Base-by-base conservation (phyloP, 2,113 vertebrate genomes). In the Hyla sarda region DNA sequence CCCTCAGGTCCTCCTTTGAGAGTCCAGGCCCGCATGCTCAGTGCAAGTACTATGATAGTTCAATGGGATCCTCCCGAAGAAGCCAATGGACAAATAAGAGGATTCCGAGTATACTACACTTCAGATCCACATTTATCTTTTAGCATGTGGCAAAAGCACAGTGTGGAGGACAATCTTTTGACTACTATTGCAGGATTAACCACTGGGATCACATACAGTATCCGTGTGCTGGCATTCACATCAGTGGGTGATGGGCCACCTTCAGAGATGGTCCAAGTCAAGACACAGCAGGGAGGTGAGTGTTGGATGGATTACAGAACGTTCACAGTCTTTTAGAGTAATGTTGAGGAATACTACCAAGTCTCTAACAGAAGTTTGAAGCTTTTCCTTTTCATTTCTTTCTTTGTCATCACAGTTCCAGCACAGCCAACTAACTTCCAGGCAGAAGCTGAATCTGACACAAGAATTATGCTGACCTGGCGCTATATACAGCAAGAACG, bases 31-130 rank as follows among this genome's bases (percentile, higher is more conserved):
- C 95, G 96, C 41, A 97, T 99, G 97, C 92, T 99, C 83, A 98
- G 96, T 0, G 94, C 97, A 90, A 97, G 95, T 92, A 98, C 97
- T 80, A 97, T 98, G 96, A 93, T 99, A 88, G 96, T 99, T 1
- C 96, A 98, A 88, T 99, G 98, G 98, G 96, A 99, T 71, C 94
- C 96, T 0, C 98, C 98, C 0, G 98, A 99, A 89, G 98, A 99
- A 85, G 95, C 98, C 86, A 99, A 99, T 0, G 98, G 98, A 0
- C 94, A 96, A 88, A 95, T 99, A 79, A 93, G 94, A 2, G 98
- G 98, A 3, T 99, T 98, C 90, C 92, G 97, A 0, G 95, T 99
- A 56, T 98, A 98, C 91, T 99, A 97, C 75, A 98, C 95, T 5
- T 89, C 95, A 0, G 94, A 96, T n/a, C 88, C 93, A 0, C 94